Evolutionary conservation across 2,888 invertebrate species (phyloP), one percentile per base, ranked within the genome.

Genomic region (Meiosimyza decipiens): DNA sequence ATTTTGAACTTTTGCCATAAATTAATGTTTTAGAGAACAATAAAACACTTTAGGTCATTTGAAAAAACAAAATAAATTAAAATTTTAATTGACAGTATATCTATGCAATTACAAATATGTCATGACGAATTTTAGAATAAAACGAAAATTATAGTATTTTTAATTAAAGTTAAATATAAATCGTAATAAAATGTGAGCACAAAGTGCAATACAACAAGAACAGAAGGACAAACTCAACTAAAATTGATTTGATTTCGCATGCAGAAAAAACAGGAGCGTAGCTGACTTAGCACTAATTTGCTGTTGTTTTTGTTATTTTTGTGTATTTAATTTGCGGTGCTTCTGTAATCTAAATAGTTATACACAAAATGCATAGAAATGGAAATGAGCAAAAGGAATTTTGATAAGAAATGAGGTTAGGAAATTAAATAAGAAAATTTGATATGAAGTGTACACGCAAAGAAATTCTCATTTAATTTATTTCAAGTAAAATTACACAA

Each of bases 231-330:
- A 50, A 59, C 28, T 22, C 11, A 68, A 68, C 59, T 68, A n/a
- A 68, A 57, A 59, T 68, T 68, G 50, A 68, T 68, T 68, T 22
- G 33, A n/a, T 12, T 15, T 60, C 59, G 22, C 28, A 28, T 33
- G 33, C 55, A n/a, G 33, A 33, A 40, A 11, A 33, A 60, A 60
- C 60, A 33, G 40, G 22, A 12, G 16, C 9, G 13, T 11, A 33
- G 22, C 40, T 59, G 59, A 28, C 33, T 22, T 55, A 55, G 18
- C 18, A 57, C 11, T 57, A 28, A 12, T 6, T 57, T 57, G 12
- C 28, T 28, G 28, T 55, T 52, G 33, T 55, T 55, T 18, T 22
- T n/a, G 3, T 16, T 67, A 40, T 52, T 40, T 47, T 33, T 59
- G 59, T 69, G 22, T 59, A 59, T 22, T 60, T 60, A 50, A 28